Evolutionary conservation across 2,888 invertebrate species (phyloP).

Genomic region (Galerucella nymphaeae): DNA sequence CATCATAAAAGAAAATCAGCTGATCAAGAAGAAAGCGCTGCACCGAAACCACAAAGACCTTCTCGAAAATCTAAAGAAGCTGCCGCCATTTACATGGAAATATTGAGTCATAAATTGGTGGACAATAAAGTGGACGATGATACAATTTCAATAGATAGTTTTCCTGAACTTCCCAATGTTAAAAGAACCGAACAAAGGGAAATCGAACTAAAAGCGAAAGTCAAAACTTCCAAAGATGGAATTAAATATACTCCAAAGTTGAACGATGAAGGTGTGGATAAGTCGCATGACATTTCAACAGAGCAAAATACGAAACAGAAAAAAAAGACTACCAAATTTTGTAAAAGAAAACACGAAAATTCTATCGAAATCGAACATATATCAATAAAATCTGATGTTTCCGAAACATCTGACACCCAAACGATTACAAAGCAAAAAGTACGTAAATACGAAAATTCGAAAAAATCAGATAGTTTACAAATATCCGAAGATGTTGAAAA

Average conservation of each 20-base stretch:
- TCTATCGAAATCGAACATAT: not conserved
- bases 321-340: conserved; percentile 24
- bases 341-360: conserved; percentile 28
- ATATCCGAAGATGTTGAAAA: conserved; percentile 30
- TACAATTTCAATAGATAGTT: conserved; percentile 73
- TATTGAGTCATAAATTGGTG: conserved; percentile 76
- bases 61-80: conserved; percentile 81
- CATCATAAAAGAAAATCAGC: not conserved
- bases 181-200: conserved; percentile 72
- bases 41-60: conserved; percentile 62
- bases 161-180: conserved; percentile 75
- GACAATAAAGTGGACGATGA: conserved; percentile 74
- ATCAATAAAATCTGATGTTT: not conserved
- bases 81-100: conserved; percentile 79
- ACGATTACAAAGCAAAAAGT: too few relatives aligned
- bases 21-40: conserved; percentile 22
- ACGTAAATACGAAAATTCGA: not conserved
- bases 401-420: not conserved
- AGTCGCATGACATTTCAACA: not conserved
- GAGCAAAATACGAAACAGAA: conserved; percentile 10
- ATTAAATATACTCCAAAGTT: conserved; percentile 34
- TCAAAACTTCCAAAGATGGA: conserved; percentile 50
- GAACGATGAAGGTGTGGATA: conserved; percentile 23
- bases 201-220: conserved; percentile 69
- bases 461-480: not conserved